These are phyloP conservation scores for Sternotherus odoratus DNA, from an alignment of 2,797 vertebrate genomes.

Conservation along the genomic window DNA sequence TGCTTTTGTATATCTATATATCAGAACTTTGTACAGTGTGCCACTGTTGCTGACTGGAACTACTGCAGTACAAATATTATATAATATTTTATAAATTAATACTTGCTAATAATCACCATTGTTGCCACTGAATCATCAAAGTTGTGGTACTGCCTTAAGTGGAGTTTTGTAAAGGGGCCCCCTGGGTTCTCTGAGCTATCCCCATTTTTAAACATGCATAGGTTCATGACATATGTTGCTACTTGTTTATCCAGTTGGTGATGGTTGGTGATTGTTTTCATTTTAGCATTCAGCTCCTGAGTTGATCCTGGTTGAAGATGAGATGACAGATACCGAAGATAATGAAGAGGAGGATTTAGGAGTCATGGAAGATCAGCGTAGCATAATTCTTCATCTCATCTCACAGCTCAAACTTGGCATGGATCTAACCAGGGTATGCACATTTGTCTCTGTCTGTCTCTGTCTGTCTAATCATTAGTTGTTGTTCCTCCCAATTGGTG, in stretches of 20 bases:
- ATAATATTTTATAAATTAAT: not conserved
- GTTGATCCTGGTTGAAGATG: constrained; percentile 87
- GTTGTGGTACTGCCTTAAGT: not conserved
- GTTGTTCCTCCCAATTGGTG: not conserved
- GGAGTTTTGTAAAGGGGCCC: not conserved
- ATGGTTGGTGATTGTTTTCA: constrained; percentile 47
- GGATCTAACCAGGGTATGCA: constrained; percentile 93
- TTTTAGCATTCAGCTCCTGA: constrained; percentile 86
- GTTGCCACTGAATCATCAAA: not conserved
- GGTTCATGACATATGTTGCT: not conserved
- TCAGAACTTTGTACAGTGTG: not conserved
- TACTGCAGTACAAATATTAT: not conserved
- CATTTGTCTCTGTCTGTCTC: too few relatives aligned
- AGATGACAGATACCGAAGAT: constrained; percentile 92
- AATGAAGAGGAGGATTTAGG: constrained; percentile 92
- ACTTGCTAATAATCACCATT: not conserved
- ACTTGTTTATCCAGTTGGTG: constrained; percentile 28
- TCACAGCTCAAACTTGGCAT: constrained; percentile 98
- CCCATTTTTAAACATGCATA: not conserved
- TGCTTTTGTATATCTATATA: not conserved
- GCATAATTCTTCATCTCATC: constrained; percentile 95
- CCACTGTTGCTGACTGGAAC: not conserved
- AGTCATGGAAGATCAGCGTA: constrained; percentile 94
- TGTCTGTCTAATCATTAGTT: too few relatives aligned
- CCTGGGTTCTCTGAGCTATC: not conserved